Base-by-base conservation (phyloP, 2,797 vertebrate genomes). In the Eremophila alpestris region DNA sequence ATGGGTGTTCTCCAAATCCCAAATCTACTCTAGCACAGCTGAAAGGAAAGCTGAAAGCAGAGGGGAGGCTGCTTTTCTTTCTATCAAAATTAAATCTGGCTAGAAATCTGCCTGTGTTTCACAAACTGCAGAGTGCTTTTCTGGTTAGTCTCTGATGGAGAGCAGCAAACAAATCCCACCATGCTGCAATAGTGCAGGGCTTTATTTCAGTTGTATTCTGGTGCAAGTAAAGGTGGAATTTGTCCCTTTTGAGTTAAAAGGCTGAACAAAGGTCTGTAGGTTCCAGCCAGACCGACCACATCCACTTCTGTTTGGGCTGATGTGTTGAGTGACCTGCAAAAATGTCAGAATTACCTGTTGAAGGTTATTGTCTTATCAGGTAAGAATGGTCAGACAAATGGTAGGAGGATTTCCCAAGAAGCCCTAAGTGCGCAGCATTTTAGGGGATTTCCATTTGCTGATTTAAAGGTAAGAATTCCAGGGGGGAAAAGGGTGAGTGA, bases 1-100 rank as follows among this genome's bases (percentile, higher is more conserved):
- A 69, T 54, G 67, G 87, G 82, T 85, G 91, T 96, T 92, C 95
- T 92, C 55, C 88, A 80, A 80, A 89, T 92, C 92, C 67, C 71
- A 87, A 40, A 90, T 80, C 52, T 78, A 46, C 70, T 77, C 34
- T 20, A 75, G 73, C 55, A 75, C 52, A 54, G 58, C 73, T 81
- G 64, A 91, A 87, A 88, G 88, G 68, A 77, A 79, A 73, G 80
- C 83, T 91, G 46, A 51, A 78, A 82, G 59, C 55, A 79, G n/a
- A 85, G 24, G 30, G 40, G 26, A 80, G 52, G 43, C 49, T 68
- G 18, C 23, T 93, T 83, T 86, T 90, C 68, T 83, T 89, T 59
- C 34, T 60, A 12, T 67, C 0, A 0, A 46, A 75, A 91, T 93
- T 55, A 77, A 89, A 83, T 74, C 69, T 74, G 55, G 3, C 73